Conservation (phyloP, 2,113 vertebrate genomes). For the Notarius lentiginosus region DNA sequence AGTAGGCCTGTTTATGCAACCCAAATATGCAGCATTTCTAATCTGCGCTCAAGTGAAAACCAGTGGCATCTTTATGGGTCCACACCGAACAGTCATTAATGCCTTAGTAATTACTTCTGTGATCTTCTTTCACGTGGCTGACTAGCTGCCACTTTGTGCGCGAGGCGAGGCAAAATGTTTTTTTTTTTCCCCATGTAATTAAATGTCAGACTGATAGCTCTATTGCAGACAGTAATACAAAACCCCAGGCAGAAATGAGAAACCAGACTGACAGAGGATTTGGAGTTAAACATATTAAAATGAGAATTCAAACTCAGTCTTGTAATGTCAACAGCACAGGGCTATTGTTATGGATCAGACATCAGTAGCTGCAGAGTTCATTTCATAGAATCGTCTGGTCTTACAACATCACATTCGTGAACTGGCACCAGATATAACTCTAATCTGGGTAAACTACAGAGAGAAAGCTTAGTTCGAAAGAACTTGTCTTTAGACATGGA, state of each 20-base stretch:
- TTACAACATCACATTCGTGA: neutral
- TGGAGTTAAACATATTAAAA: neutral
- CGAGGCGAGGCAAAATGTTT: neutral
- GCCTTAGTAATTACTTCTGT: conserved; percentile 28
- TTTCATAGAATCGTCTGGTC: neutral
- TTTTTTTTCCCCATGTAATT: neutral
- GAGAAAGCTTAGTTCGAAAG: neutral
- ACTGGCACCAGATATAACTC: neutral
- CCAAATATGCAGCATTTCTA: conserved; percentile 27
- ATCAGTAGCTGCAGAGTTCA: neutral
- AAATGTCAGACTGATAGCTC: conserved; percentile 31
- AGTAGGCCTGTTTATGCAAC: conserved; percentile 19
- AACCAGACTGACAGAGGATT: conserved; percentile 26
- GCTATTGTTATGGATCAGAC: conserved; percentile 3
- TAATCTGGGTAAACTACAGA: conserved; percentile 1
- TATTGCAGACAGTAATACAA: conserved; percentile 28
- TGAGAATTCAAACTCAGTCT: conserved; percentile 1
- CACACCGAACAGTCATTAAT: conserved; percentile 8
- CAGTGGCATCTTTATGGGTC: conserved; percentile 20
- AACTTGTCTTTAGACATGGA: neutral
- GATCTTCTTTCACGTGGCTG: conserved; percentile 28
- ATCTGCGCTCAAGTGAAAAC: conserved; percentile 2
- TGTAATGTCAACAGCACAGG: neutral
- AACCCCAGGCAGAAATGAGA: neutral
- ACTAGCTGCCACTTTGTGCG: conserved; percentile 14